Evolutionary conservation across 2,113 vertebrate genomes (phyloP), one percentile per base, ranked within the genome.

Genomic region (Tinamus guttatus): DNA sequence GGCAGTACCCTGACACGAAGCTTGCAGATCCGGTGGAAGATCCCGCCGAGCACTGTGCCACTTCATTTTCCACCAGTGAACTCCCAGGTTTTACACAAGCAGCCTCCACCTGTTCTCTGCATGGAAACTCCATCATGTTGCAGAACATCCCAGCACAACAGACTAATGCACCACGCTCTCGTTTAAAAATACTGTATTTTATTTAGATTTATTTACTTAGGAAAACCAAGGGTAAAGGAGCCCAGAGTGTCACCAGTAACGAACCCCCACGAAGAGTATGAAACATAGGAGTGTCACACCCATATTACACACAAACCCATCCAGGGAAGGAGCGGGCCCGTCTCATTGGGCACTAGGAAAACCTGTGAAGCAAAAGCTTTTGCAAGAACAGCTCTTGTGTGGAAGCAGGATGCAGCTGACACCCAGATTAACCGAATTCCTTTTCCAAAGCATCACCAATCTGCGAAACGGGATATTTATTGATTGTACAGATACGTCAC

Each of bases 131-230:
- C 41, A 21, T 69, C 25, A 28, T 65, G 19, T 62, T 90, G 13
- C 36, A 30, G 27, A 8, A 15, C 17, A 22, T 32, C 62, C 78
- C 0, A 2, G 38, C 51, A 38, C 38, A 81, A 96, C 41, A 94
- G 81, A 97, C 79, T 75, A 94, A 77, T 5, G 16, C 60, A 85
- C 89, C 60, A 90, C 94, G 83, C 56, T 97, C 82, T 67, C 89
- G 85, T 96, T 95, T 95, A 96, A 98, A 98, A 97, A 98, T 97
- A 97, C 52, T 94, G 77, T 30, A 83, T 97, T 98, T 98, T 98
- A 98, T 98, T 98, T 96, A 73, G 87, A 97, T 91, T 94, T 91
- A 73, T 89, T 96, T 68, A 62, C 77, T 95, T 97, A 91, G 92
- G 96, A 96, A 98, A 95, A 91, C 69, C 71, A 95, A 71, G 54